Percentiles rank a stretch among this genome's conserved stretches.
phyloP scores from a whole-genome alignment of 2,888 invertebrate genomes.

The Pristionchus mayeri region DNA sequence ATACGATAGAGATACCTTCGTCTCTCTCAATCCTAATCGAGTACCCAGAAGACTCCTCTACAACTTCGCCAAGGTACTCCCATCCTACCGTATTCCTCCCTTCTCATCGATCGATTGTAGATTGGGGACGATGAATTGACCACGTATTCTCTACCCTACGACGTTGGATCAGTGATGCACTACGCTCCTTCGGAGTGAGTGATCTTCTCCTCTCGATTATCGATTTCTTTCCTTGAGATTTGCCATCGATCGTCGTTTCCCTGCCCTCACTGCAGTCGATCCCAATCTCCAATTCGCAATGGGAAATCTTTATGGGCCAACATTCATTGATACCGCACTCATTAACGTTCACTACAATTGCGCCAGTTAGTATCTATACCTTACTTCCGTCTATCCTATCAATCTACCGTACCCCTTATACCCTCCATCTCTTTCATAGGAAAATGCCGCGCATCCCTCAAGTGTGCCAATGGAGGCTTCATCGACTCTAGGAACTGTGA shows the following conservation, averaged over 20 bases:
- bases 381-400: too few relatives aligned
- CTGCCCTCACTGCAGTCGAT: slow-evolving; percentile 59
- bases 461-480: slow-evolving; percentile 63
- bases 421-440: neutral
- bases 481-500: slow-evolving; percentile 59
- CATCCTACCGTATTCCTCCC: neutral
- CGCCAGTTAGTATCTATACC: slow-evolving; percentile 13
- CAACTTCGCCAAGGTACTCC: slow-evolving; percentile 63
- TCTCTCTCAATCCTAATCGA: slow-evolving; percentile 57
- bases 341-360: slow-evolving; percentile 64
- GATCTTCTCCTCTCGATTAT: neutral
- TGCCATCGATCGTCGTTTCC: slow-evolving; percentile 55
- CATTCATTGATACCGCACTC: slow-evolving; percentile 61
- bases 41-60: slow-evolving; percentile 57
- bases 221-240: slow-evolving; percentile 53
- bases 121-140: slow-evolving; percentile 51
- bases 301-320: slow-evolving; percentile 64
- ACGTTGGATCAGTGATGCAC: slow-evolving; percentile 66
- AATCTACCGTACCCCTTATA: neutral
- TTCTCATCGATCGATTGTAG: neutral
- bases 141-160: slow-evolving; percentile 63
- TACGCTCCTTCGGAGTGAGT: slow-evolving; percentile 63
- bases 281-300: slow-evolving; percentile 64
- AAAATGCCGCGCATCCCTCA: slow-evolving; percentile 36
- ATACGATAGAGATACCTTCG: slow-evolving; percentile 60